A percentile compares a stretch with the other conserved stretches of the same genome.
Conservation (phyloP, 1,140 invertebrate genomes). For the Dreissena polymorpha region DNA sequence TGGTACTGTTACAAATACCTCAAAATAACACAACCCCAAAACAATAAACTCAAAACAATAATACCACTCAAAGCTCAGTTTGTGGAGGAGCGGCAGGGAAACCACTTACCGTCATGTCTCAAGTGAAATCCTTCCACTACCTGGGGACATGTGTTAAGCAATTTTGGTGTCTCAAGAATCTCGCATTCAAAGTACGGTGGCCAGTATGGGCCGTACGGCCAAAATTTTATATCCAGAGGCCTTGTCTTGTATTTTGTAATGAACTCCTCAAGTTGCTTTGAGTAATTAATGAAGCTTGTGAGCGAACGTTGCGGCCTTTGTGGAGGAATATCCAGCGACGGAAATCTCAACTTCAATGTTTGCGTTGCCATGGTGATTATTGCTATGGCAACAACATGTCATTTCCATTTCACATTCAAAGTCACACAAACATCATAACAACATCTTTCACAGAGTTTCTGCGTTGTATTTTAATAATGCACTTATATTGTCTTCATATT, state of each 20-base stretch:
- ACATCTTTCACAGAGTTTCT: no score
- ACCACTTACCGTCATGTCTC: conserved; percentile 58
- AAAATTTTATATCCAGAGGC: conserved; percentile 76
- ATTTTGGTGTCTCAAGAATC: conserved; percentile 69
- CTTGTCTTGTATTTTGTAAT: conserved; percentile 72
- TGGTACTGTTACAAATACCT: no score
- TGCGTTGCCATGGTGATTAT: conserved; percentile 22
- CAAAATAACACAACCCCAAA: no score
- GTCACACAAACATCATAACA: no score
- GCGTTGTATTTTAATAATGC: no score
- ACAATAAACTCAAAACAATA: no score
- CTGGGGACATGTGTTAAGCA: conserved; percentile 54
- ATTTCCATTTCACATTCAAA: background rate
- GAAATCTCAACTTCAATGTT: conserved; percentile 33
- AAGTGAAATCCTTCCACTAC: conserved; percentile 59
- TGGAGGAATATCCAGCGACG: conserved; percentile 15
- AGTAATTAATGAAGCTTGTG: conserved; percentile 68
- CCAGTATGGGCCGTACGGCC: conserved; percentile 78
- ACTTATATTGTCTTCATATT: no score
- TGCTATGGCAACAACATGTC: background rate
- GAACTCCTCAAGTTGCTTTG: conserved; percentile 73
- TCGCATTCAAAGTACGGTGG: conserved; percentile 66
- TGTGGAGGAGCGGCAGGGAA: no score
- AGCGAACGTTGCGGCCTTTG: conserved; percentile 51
- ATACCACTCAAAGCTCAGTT: no score